Evolutionary conservation across 2,888 invertebrate genomes (phyloP).

Genomic region (Biston betularia): DNA sequence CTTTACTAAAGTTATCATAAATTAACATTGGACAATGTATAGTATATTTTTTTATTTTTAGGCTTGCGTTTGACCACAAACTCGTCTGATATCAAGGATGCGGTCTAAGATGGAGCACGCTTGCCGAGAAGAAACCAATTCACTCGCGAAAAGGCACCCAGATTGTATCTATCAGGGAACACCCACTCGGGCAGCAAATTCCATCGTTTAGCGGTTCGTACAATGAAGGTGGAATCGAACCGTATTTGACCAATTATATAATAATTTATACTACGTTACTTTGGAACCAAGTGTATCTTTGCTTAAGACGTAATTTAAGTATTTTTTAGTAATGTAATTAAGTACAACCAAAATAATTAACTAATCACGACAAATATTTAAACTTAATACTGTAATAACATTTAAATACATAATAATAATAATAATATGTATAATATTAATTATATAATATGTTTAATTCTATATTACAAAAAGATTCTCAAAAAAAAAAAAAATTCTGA

Average conservation of each 20-base stretch:
- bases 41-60: too few species aligned
- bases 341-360: constrained; percentile 39
- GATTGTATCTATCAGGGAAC: too few species aligned
- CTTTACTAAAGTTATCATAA: too few species aligned
- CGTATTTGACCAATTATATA: background rate
- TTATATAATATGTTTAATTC: constrained; percentile 22
- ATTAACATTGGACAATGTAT: background rate
- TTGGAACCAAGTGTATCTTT: constrained; percentile 20
- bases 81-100: too few species aligned
- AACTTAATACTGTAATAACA: constrained; percentile 43
- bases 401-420: constrained; percentile 21
- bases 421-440: too few species aligned
- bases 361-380: constrained; percentile 34
- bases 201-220: too few species aligned
- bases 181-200: too few species aligned
- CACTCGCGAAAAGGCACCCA: too few species aligned
- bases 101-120: too few species aligned
- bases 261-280: background rate
- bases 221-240: too few species aligned
- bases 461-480: constrained; percentile 27
- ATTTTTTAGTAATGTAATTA: constrained; percentile 33
- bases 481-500: constrained; percentile 29
- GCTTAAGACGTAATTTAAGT: constrained; percentile 26
- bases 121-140: too few species aligned
- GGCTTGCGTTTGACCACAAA: too few species aligned